A percentile compares a stretch with the other conserved stretches of the same genome.
phyloP scores from a whole-genome alignment of 2,113 vertebrate genomes.

The Daubentonia madagascariensis region DNA sequence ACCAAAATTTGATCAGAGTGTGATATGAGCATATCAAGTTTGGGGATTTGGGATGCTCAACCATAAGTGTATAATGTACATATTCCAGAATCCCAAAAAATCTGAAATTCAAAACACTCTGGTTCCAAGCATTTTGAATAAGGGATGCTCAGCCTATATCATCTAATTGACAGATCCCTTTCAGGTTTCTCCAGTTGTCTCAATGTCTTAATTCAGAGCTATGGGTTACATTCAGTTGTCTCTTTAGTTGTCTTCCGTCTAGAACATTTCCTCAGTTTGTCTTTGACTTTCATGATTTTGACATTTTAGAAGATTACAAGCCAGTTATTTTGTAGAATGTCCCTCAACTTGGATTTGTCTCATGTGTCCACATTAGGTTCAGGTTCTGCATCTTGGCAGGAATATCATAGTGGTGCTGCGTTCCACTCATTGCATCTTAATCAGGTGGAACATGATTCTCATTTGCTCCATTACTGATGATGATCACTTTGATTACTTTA shows the following conservation, averaged over 20 bases:
- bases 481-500: background rate
- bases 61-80: background rate
- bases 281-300: slow-evolving; percentile 10
- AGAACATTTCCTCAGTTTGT: background rate
- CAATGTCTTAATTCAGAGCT: background rate
- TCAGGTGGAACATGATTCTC: background rate
- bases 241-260: background rate
- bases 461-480: background rate
- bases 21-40: background rate
- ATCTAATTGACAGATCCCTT: background rate
- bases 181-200: background rate
- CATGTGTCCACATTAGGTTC: background rate
- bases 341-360: background rate
- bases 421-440: background rate
- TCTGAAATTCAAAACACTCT: background rate
- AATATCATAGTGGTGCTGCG: background rate
- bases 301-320: background rate
- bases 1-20: background rate
- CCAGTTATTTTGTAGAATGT: slow-evolving; percentile 10
- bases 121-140: background rate
- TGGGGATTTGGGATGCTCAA: background rate
- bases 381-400: background rate
- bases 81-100: background rate
- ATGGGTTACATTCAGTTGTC: background rate
- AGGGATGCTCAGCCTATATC: background rate